Percentiles rank a stretch among this genome's conserved stretches.
Evolutionary conservation across 2,888 invertebrate genomes (phyloP).

Genomic region (Eudemis profundana): DNA sequence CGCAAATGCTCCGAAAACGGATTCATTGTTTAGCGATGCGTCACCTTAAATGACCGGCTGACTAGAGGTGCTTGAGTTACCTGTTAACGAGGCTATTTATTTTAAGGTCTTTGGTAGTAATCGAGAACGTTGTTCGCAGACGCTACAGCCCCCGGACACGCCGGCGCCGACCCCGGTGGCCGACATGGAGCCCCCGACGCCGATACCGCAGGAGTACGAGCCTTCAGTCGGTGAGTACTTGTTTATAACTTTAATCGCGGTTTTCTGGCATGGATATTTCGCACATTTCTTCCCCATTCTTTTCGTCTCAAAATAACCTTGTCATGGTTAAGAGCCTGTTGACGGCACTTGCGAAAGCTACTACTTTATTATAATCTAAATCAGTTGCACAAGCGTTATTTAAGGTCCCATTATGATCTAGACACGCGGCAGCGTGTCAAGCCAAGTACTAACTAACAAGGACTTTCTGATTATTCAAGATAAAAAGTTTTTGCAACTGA

Average conservation of each 20-base stretch:
- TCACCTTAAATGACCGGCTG: too few species aligned
- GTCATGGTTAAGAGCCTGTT: neutral
- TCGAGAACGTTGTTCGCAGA: conserved; percentile 49
- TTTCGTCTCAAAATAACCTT: neutral
- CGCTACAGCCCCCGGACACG: conserved; percentile 69
- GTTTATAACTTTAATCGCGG: conserved; percentile 2
- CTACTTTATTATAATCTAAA: neutral
- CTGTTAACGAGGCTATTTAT: too few species aligned
- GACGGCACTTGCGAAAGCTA: neutral
- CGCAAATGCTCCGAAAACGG: too few species aligned
- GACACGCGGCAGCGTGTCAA: too few species aligned
- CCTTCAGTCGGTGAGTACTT: conserved; percentile 76
- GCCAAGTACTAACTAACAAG: too few species aligned
- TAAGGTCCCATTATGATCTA: neutral
- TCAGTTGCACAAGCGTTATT: neutral
- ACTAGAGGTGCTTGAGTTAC: too few species aligned
- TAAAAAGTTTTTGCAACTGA: too few species aligned
- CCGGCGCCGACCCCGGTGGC: conserved; percentile 67
- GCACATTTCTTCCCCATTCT: neutral
- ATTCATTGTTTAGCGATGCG: too few species aligned
- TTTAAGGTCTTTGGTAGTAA: conserved; percentile 42
- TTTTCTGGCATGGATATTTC: neutral
- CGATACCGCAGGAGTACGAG: conserved; percentile 81
- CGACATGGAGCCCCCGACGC: conserved; percentile 79
- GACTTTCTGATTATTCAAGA: too few species aligned